These are phyloP conservation scores for Chalcosyrphus nemorum DNA, from an alignment of 2,888 invertebrate genomes.

Conservation along the genomic window DNA sequence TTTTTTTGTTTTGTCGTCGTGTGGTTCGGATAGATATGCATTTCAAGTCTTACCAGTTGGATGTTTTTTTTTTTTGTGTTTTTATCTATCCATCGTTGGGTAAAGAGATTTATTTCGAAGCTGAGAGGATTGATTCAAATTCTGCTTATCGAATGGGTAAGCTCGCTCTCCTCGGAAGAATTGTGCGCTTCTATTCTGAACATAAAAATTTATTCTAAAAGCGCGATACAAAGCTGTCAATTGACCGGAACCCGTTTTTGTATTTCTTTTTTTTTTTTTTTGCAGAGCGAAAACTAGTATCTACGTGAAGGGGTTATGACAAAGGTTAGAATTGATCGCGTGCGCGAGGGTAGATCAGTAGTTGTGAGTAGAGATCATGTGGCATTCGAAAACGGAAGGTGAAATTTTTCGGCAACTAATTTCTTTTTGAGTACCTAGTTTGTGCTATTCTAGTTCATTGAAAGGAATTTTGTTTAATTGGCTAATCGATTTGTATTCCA, in stretches of 20 bases:
- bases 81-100: background rate
- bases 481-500: slow-evolving; percentile 17
- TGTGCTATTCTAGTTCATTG: slow-evolving; percentile 1
- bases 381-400: slow-evolving; percentile 2
- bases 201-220: slow-evolving; percentile 42
- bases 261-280: too few species aligned
- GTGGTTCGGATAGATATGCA: slow-evolving; percentile 18
- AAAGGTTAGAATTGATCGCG: slow-evolving; percentile 45
- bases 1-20: background rate
- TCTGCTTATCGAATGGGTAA: slow-evolving; percentile 30
- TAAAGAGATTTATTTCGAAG: too few species aligned
- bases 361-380: slow-evolving; percentile 10
- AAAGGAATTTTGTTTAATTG: background rate
- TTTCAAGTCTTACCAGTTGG: slow-evolving; percentile 35
- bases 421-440: slow-evolving; percentile 5
- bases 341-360: background rate
- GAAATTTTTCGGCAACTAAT: slow-evolving; percentile 4
- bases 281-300: slow-evolving; percentile 27
- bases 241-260: slow-evolving; percentile 62
- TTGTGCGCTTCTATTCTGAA: slow-evolving; percentile 21
- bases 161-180: background rate
- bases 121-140: too few species aligned
- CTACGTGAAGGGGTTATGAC: slow-evolving; percentile 7
- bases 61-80: too few species aligned
- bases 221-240: slow-evolving; percentile 24